phyloP scores from a whole-genome alignment of 1,140 invertebrate genomes.

The Tribolium castaneum region DNA sequence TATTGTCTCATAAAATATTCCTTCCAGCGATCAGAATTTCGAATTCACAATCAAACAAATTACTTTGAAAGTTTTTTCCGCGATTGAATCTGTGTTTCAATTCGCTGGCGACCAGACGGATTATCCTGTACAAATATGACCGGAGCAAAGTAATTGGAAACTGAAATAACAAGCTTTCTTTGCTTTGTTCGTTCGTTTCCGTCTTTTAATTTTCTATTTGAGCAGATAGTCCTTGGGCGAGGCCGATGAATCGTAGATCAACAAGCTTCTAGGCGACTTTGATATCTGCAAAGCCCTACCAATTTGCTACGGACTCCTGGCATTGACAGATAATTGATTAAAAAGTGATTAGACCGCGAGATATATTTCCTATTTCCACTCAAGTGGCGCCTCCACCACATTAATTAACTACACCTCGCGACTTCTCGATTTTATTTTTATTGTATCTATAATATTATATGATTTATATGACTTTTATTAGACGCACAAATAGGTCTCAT shows the following conservation, averaged over 20 bases:
- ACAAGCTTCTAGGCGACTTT: conserved; percentile 25
- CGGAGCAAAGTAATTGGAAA: conserved; percentile 38
- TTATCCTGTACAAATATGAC: conserved; percentile 31
- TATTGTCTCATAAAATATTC: conserved; percentile 16
- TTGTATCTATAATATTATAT: too few species aligned
- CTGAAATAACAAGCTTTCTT: conserved; percentile 48
- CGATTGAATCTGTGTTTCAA: not conserved
- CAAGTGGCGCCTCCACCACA: not conserved
- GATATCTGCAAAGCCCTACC: conserved; percentile 25
- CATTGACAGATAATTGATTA: conserved; percentile 47
- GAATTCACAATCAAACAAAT: conserved; percentile 3
- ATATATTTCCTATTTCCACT: not conserved
- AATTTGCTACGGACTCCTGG: conserved; percentile 37
- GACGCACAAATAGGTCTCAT: too few species aligned
- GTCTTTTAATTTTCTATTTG: conserved; percentile 49
- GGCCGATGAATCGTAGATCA: conserved; percentile 41
- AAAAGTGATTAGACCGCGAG: conserved; percentile 36
- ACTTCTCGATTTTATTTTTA: too few species aligned
- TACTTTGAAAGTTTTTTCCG: not conserved
- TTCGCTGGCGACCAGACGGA: conserved; percentile 1
- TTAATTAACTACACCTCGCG: not conserved
- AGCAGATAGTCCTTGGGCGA: conserved; percentile 48
- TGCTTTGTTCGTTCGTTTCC: conserved; percentile 39
- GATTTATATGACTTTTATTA: too few species aligned
- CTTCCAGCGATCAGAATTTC: not conserved